Percentiles rank a stretch among this genome's conserved stretches.
These are phyloP conservation scores for Sminthurides aquaticus DNA, from an alignment of 2,888 invertebrate genomes.

Conservation along the genomic window DNA sequence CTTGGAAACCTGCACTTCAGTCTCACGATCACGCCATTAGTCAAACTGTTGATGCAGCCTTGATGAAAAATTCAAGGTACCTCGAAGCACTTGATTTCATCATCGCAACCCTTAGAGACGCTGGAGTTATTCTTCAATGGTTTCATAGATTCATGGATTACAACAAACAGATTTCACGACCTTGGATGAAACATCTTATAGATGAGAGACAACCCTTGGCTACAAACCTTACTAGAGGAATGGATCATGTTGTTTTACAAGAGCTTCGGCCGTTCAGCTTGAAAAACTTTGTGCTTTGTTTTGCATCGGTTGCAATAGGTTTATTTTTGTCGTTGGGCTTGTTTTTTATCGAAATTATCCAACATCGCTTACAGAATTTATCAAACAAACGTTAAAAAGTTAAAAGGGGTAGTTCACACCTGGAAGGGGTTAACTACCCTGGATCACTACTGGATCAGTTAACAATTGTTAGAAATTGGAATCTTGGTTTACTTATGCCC, in stretches of 20 bases:
- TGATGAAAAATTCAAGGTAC: not conserved
- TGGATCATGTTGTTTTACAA: not conserved
- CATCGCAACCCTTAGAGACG: not conserved
- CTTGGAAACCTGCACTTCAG: not conserved
- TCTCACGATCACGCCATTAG: not conserved
- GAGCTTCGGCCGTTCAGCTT: not conserved
- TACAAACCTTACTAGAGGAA: not conserved
- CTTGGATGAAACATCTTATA: not conserved
- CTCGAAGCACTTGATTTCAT: not conserved
- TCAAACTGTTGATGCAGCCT: not conserved
- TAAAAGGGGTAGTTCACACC: no score
- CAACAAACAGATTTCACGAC: not conserved
- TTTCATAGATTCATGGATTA: not conserved
- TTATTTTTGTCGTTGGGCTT: no score
- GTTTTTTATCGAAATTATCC: no score
- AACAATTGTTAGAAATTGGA: no score
- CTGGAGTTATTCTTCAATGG: conserved; percentile 2
- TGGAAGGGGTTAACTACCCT: no score
- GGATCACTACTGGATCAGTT: no score
- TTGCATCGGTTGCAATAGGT: no score
- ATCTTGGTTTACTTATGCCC: no score
- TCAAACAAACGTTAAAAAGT: no score
- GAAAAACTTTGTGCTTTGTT: no score
- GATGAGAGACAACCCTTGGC: not conserved
- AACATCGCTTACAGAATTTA: no score